phyloP scores from a whole-genome alignment of 2,888 invertebrate species.

The Azorinus chamasolen region DNA sequence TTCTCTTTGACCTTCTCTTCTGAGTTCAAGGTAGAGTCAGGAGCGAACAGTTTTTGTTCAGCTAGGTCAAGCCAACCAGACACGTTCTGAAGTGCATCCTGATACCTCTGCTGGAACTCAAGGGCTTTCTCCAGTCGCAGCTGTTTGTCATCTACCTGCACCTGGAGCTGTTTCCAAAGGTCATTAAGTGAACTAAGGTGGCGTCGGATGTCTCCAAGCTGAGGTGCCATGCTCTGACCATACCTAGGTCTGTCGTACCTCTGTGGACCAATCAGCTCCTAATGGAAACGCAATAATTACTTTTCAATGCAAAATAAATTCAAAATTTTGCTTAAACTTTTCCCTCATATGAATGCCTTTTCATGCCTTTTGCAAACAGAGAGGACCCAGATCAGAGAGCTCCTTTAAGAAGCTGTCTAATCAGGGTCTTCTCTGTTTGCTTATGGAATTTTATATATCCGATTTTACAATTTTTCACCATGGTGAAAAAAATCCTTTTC shows the following conservation, averaged over 20 bases:
- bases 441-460: no score
- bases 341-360: no score
- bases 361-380: no score
- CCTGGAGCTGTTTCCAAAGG: conserved; percentile 77
- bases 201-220: conserved; percentile 71
- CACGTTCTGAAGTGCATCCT: conserved; percentile 78
- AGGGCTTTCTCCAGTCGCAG: conserved; percentile 74
- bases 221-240: conserved; percentile 49
- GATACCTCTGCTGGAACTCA: conserved; percentile 82
- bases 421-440: no score
- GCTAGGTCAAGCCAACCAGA: conserved; percentile 83
- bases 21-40: conserved; percentile 67
- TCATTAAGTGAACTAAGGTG: conserved; percentile 71
- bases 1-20: conserved; percentile 80
- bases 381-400: no score
- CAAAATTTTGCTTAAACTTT: no score
- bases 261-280: conserved; percentile 61
- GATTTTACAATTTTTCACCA: no score
- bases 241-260: conserved; percentile 55
- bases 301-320: no score
- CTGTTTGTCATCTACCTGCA: conserved; percentile 76
- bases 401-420: no score
- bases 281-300: no score
- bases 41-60: conserved; percentile 77
- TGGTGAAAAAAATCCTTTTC: no score